Evolutionary conservation across 2,113 vertebrate genomes (phyloP), one percentile per base, ranked within the genome.

Genomic region (Rafetus swinhoei): DNA sequence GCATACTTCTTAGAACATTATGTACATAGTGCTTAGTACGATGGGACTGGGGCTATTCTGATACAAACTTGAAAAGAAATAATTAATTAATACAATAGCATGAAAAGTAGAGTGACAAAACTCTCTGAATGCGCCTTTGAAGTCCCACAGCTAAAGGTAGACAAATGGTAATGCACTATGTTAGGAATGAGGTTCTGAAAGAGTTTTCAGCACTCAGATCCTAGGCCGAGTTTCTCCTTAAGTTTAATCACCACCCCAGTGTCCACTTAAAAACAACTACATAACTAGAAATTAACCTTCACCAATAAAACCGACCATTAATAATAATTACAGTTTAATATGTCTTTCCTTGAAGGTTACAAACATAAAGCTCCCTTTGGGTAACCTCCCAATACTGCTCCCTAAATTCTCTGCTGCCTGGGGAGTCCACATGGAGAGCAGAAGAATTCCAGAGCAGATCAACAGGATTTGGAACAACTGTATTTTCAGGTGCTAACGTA

Each of bases 271-370:
- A 96, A 76, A 76, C 85, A 24, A 69, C 32, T 72, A 90, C 53
- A 83, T 50, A 87, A 80, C 57, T 94, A 90, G 79, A 82, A 87
- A 87, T 94, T 90, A 92, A 90, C 69, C 91, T 90, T 82, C 45
- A 29, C 4, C 84, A 19, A 53, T 39, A 83, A 94, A 95, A 87
- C 15, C 32, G 22, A 80, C 88, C 14, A 16, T 25, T 84, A 60
- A 45, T 45, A 90, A 90, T 2, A 15, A 56, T 84, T 84, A 35
- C 22, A 9, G 56, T 88, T 89, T 95, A 52, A 24, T 74, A 85
- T 53, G 25, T 62, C 90, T 91, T 85, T 79, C 14, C 53, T 54
- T 14, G 14, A 50, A 89, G 29, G 5, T 86, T 54, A 22, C 0
- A 4, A 56, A 29, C 21, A 2, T 52, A 52, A 6, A 50, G 22